Conservation (phyloP, 2,888 invertebrate species). For the Agrochola lota region DNA sequence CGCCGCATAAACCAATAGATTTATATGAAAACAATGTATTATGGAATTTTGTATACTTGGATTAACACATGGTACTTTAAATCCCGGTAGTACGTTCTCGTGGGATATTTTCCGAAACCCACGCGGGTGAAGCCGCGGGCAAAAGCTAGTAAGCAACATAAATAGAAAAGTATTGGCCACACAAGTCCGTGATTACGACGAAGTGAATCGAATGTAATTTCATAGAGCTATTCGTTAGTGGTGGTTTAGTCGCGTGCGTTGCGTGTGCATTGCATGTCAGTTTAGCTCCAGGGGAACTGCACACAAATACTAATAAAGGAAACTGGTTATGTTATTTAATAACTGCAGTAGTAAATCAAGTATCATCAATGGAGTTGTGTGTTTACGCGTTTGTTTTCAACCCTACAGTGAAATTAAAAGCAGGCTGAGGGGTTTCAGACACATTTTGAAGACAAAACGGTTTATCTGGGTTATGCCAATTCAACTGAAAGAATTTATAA, state of each 20-base stretch:
- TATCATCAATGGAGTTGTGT: neutral
- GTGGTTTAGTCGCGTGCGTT: constrained; percentile 6
- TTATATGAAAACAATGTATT: too few relatives aligned
- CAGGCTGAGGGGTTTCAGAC: neutral
- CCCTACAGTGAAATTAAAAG: neutral
- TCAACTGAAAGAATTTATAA: neutral
- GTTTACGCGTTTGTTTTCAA: neutral
- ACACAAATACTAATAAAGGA: constrained; percentile 1
- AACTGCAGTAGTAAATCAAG: neutral
- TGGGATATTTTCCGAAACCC: too few relatives aligned
- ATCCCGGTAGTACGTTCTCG: too few relatives aligned
- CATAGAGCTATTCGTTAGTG: constrained; percentile 19
- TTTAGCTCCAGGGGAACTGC: neutral
- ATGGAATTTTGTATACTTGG: too few relatives aligned
- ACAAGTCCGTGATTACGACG: constrained; percentile 4
- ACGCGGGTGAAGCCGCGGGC: too few relatives aligned
- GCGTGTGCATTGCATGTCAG: neutral
- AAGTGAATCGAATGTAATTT: constrained; percentile 38
- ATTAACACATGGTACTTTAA: too few relatives aligned
- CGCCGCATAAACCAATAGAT: too few relatives aligned
- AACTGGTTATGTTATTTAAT: constrained; percentile 1
- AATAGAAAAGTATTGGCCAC: constrained; percentile 31
- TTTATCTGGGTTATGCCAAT: neutral
- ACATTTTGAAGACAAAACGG: neutral
- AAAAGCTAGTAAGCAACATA: constrained; percentile 4